These are phyloP conservation scores for Sarcophaga subvicina DNA, from an alignment of 2,888 invertebrate species.

Conservation along the genomic window DNA sequence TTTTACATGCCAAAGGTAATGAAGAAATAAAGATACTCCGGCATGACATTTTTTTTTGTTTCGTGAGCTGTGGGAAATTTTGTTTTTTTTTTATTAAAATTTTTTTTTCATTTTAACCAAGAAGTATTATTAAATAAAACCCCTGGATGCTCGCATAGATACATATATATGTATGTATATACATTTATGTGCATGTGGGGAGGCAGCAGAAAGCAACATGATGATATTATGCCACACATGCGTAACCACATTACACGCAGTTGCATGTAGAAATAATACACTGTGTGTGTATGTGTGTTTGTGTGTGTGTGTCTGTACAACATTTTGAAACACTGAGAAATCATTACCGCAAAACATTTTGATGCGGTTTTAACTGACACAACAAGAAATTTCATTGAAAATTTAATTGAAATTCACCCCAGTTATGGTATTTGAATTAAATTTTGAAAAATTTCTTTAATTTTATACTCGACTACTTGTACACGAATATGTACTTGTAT, in stretches of 20 bases:
- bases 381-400: conserved; percentile 21
- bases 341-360: conserved; percentile 58
- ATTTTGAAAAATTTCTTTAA: neutral
- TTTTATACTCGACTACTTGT: too few species aligned
- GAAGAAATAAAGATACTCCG: neutral
- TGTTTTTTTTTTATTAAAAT: neutral
- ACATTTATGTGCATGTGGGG: neutral
- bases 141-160: too few species aligned
- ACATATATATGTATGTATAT: too few species aligned
- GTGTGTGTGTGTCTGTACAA: neutral
- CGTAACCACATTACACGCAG: conserved; percentile 66
- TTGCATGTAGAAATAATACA: conserved; percentile 47
- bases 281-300: neutral
- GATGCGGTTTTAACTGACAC: conserved; percentile 48
- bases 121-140: neutral
- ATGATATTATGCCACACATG: conserved; percentile 54
- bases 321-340: conserved; percentile 12
- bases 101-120: conserved; percentile 5
- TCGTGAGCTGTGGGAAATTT: neutral
- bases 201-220: conserved; percentile 8
- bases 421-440: neutral
- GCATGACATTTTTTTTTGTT: too few species aligned
- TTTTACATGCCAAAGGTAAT: conserved; percentile 10
- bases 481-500: too few species aligned
- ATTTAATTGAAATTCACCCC: conserved; percentile 8